Conservation (phyloP, 1,140 invertebrate genomes). For the Notospermus geniculatus region DNA sequence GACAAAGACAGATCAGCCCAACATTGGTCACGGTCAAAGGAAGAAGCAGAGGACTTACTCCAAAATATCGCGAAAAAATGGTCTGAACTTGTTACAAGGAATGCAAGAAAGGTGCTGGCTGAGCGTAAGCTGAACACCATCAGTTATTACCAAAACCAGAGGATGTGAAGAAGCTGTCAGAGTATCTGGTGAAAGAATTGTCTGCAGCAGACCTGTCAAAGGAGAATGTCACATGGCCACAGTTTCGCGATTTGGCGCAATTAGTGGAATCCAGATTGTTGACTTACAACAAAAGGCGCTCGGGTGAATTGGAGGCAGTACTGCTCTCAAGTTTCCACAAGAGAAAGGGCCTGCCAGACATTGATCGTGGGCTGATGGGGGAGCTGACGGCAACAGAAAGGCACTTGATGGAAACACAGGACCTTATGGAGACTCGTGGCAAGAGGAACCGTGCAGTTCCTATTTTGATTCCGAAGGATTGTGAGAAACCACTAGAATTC, state of each 20-base stretch:
- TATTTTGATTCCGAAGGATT: too few relatives aligned
- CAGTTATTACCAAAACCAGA: background rate
- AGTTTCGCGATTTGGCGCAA: background rate
- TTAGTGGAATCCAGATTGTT: background rate
- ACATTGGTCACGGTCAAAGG: background rate
- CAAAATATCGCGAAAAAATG: background rate
- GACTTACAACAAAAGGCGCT: background rate
- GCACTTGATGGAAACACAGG: too few relatives aligned
- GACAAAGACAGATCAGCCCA: too few relatives aligned
- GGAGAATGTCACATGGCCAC: too few relatives aligned
- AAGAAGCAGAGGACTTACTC: background rate
- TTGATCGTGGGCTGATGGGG: too few relatives aligned
- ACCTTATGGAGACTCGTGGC: too few relatives aligned
- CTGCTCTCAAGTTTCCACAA: too few relatives aligned
- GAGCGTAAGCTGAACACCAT: background rate
- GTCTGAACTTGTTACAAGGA: background rate
- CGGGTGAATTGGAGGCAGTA: background rate
- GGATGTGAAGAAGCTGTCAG: background rate
- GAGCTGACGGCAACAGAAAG: too few relatives aligned
- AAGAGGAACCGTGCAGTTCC: too few relatives aligned
- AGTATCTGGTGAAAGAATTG: background rate
- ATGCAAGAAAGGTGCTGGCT: background rate
- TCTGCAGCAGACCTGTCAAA: background rate
- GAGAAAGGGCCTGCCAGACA: too few relatives aligned
- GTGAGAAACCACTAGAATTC: too few relatives aligned